These are phyloP conservation scores for Lasioglossum figueresi DNA, from an alignment of 2,888 invertebrate genomes.

Conservation along the genomic window DNA sequence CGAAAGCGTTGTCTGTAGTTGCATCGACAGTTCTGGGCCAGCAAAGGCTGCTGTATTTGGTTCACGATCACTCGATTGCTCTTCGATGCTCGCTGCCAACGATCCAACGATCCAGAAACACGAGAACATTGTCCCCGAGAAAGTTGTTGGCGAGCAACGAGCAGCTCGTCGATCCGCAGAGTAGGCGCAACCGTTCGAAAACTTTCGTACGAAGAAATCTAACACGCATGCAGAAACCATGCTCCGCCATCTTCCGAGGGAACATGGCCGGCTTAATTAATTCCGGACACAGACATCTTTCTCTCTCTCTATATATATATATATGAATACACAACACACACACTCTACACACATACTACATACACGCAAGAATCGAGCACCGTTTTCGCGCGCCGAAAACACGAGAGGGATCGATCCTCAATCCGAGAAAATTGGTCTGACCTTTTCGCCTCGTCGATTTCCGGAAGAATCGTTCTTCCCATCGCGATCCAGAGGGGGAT, in stretches of 20 bases:
- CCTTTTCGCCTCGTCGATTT: slow-evolving; percentile 60
- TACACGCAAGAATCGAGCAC: slow-evolving; percentile 35
- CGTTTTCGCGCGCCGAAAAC: slow-evolving; percentile 25
- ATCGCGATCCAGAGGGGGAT: background rate
- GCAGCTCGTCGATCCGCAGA: slow-evolving; percentile 1
- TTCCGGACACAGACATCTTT: slow-evolving; percentile 20
- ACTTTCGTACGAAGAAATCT: background rate
- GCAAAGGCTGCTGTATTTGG: slow-evolving; percentile 43
- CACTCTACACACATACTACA: slow-evolving; percentile 43
- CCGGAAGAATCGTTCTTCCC: background rate
- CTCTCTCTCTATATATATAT: background rate
- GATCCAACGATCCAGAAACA: background rate
- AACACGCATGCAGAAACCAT: slow-evolving; percentile 49
- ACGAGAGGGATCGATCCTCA: slow-evolving; percentile 52
- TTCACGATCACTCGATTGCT: slow-evolving; percentile 46
- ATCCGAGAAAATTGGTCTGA: slow-evolving; percentile 73
- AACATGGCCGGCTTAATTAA: slow-evolving; percentile 18
- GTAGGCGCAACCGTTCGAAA: background rate
- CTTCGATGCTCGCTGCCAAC: background rate
- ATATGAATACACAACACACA: slow-evolving; percentile 32
- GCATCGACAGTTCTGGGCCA: slow-evolving; percentile 65
- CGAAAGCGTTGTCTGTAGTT: slow-evolving; percentile 28
- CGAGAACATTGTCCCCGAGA: slow-evolving; percentile 4
- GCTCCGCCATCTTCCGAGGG: slow-evolving; percentile 17
- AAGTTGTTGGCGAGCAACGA: slow-evolving; percentile 11